Evolutionary conservation across 2,113 vertebrate genomes (phyloP).

Genomic region (Misgurnus mizolepis): DNA sequence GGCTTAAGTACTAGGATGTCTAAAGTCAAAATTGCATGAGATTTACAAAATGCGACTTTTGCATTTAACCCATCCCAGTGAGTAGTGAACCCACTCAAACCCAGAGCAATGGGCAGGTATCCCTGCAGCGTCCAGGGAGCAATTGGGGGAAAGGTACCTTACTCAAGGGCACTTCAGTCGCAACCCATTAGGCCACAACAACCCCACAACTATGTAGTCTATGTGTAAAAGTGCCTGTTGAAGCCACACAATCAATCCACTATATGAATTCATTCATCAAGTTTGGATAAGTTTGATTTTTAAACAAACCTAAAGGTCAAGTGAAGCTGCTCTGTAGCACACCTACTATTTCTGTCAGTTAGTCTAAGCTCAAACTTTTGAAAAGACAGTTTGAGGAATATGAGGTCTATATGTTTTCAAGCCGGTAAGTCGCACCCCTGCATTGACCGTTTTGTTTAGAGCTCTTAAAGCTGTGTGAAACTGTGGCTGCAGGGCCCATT

Average conservation of each 20-base stretch:
- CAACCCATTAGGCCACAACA: too few relatives aligned
- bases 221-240: background rate
- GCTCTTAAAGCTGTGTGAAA: constrained; percentile 23
- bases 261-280: constrained; percentile 3
- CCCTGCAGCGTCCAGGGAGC: too few relatives aligned
- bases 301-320: constrained; percentile 10
- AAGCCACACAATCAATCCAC: constrained; percentile 8
- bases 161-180: too few relatives aligned
- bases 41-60: too few relatives aligned
- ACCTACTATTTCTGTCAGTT: constrained; percentile 10
- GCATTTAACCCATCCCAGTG: too few relatives aligned
- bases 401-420: constrained; percentile 10
- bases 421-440: constrained; percentile 11
- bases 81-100: too few relatives aligned
- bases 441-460: constrained; percentile 21
- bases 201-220: too few relatives aligned
- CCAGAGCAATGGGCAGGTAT: too few relatives aligned
- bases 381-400: constrained; percentile 28
- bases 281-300: background rate
- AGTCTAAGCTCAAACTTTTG: constrained; percentile 19
- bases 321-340: background rate
- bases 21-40: too few relatives aligned
- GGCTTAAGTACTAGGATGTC: too few relatives aligned
- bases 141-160: too few relatives aligned
- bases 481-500: constrained; percentile 16